These are phyloP conservation scores for Myotis lucifugus DNA, from an alignment of 2,113 vertebrate species.

Conservation along the genomic window DNA sequence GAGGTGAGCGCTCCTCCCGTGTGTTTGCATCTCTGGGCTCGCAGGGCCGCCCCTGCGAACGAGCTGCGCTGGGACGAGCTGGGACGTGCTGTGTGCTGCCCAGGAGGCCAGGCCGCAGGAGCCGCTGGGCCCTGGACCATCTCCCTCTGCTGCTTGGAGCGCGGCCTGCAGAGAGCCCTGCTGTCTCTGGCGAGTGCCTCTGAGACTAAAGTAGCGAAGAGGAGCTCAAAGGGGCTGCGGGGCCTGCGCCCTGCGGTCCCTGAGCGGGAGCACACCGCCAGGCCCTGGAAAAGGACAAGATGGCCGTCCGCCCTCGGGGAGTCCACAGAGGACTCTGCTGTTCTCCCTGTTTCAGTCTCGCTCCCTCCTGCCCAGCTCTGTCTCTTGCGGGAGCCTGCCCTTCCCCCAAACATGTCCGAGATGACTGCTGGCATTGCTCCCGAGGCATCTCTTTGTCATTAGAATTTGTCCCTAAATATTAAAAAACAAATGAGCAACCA, in stretches of 20 bases:
- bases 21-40: background rate
- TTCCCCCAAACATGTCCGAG: background rate
- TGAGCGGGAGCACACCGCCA: too few relatives aligned
- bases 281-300: background rate
- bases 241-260: background rate
- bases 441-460: background rate
- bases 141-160: background rate
- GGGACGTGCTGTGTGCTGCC: background rate
- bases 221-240: background rate
- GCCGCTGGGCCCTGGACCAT: slow-evolving; percentile 15
- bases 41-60: background rate
- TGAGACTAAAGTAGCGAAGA: background rate
- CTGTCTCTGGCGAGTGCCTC: background rate
- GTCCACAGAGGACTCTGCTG: background rate
- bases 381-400: background rate
- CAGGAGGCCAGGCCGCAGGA: background rate
- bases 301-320: background rate
- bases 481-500: background rate
- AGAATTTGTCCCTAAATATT: background rate
- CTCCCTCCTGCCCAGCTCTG: background rate
- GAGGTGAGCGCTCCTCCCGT: background rate
- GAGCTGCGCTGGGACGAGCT: background rate
- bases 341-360: background rate
- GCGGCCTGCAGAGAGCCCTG: background rate
- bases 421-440: background rate